phyloP scores from a whole-genome alignment of 2,888 invertebrate species.

The Eutolmus rufibarbis region DNA sequence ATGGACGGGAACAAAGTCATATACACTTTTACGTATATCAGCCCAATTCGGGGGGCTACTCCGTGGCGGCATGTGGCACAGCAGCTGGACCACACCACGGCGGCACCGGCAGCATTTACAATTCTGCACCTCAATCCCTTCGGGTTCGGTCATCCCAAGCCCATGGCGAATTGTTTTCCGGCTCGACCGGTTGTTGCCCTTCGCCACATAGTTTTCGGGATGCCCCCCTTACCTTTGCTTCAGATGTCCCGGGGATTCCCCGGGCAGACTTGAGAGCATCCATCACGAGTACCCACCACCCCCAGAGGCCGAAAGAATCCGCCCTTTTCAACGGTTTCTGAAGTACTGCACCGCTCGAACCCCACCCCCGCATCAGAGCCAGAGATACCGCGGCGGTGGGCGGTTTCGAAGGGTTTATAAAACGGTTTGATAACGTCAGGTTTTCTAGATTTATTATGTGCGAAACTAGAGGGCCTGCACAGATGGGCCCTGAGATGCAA shows the following conservation, averaged over 20 bases:
- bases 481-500: not conserved
- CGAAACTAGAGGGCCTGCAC: slow-evolving; percentile 37
- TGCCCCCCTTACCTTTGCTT: not conserved
- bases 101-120: slow-evolving; percentile 21
- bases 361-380: not conserved
- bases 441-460: slow-evolving; percentile 45
- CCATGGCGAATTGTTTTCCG: slow-evolving; percentile 11
- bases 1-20: not conserved
- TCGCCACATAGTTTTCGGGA: not conserved
- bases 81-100: not conserved
- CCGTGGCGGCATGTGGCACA: not conserved
- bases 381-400: not conserved
- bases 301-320: not conserved
- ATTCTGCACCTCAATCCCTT: slow-evolving; percentile 25
- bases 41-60: not conserved
- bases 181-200: slow-evolving; percentile 10
- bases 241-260: slow-evolving; percentile 15
- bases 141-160: not conserved
- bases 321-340: not conserved
- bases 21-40: not conserved
- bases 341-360: not conserved
- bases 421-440: slow-evolving; percentile 45
- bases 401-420: slow-evolving; percentile 29
- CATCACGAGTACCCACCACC: slow-evolving; percentile 21
- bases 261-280: slow-evolving; percentile 20